Base-by-base conservation (phyloP, 30 jellyfish, hydroid and myxozoan genomes). In the Haliclystus octoradiatus region DNA sequence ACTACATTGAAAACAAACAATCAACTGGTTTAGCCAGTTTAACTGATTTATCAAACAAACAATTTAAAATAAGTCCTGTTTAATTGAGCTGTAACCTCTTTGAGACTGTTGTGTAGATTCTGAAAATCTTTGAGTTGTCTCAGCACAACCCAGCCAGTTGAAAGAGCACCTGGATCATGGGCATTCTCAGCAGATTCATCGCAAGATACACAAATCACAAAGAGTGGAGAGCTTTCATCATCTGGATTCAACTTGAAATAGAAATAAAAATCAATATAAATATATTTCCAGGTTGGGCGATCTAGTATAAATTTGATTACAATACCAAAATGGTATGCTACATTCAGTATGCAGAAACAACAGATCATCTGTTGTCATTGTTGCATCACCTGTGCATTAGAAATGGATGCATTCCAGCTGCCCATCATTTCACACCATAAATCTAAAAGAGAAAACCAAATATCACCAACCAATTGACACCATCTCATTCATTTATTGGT, bases 391-490 rank as follows among this genome's bases (percentile, higher is more conserved):
- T 88, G 97, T 24, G 84, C 94, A 76, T 73, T 70, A 46, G 78
- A 72, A 26, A 88, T 73, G 27, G 76, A 66, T 13, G 94, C 94
- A 66, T 74, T 80, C 97, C 97, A 88, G 65, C 70, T 78, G 0
- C 97, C 97, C 64, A 88, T 61, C 94, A 88, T 80, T 60, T 88
- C 97, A 70, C 97, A 80, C 97, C 97, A 88, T 24, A 88, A 60
- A 66, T 88, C 97, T 88, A 77, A 31, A 75, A 61, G 32, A 49
- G 61, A 68, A 26, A 28, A 32, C 12, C 69, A 15, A 26, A 22
- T 26, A 57, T 5, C 26, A 15, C 26, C 69, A 57, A 57, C 32
- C 5, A 22, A 57, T 15, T 12, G 31, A 57, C 26, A 57, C 69
- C 31, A 22, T 22, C 69, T 5, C 69, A 26, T 5, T 15, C 69